Evolutionary conservation across 64 coral and sea anemone genomes (phyloP).

Genomic region (Acropora yongei): DNA sequence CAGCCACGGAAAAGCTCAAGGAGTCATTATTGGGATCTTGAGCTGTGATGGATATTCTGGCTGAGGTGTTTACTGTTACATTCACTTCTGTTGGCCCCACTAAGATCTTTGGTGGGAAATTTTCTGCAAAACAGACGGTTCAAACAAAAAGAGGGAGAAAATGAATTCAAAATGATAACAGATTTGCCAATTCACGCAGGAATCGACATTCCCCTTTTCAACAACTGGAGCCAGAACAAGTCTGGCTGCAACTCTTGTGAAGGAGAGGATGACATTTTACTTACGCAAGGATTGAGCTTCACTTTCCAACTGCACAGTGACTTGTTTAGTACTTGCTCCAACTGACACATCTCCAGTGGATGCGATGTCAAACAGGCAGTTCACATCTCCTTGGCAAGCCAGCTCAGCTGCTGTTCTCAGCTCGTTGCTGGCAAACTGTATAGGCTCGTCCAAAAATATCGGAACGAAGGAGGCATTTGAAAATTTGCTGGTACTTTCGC

Average conservation of each 20-base stretch:
- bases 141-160: background rate
- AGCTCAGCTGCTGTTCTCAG: constrained; percentile 8
- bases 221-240: too few species aligned
- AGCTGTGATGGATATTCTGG: background rate
- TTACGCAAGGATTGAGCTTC: background rate
- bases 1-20: constrained; percentile 43
- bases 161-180: too few species aligned
- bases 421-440: background rate
- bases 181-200: too few species aligned
- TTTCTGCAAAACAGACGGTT: constrained; percentile 8
- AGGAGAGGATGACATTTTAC: background rate
- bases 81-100: background rate
- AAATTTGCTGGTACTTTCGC: background rate
- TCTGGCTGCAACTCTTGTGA: too few species aligned
- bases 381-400: constrained; percentile 13
- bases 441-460: background rate
- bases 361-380: constrained; percentile 39
- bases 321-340: constrained; percentile 21
- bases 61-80: constrained; percentile 34
- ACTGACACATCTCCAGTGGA: constrained; percentile 34
- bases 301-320: constrained; percentile 18
- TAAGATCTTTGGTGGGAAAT: constrained; percentile 45
- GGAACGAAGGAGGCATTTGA: constrained; percentile 9
- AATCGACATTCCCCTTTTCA: too few species aligned
- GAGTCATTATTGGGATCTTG: constrained; percentile 53